Conservation (phyloP, 2,113 vertebrate species). For the Tupaia tana region DNA sequence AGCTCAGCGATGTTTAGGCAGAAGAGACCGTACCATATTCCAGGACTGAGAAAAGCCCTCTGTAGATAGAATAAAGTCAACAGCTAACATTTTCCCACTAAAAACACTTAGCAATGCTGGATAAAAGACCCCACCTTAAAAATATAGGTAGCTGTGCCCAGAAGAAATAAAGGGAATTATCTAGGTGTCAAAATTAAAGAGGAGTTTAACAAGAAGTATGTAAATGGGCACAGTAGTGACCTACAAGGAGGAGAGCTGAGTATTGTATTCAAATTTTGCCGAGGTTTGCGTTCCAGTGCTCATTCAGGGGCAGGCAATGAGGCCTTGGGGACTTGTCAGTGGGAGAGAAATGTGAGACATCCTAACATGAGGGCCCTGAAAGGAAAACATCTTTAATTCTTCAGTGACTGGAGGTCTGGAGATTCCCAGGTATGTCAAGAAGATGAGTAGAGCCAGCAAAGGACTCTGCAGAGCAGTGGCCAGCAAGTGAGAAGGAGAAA, state of each 20-base stretch:
- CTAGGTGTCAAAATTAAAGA: not conserved
- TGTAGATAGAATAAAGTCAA: not conserved
- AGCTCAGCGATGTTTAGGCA: not conserved
- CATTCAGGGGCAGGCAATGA: not conserved
- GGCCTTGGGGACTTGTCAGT: not conserved
- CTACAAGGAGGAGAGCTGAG: not conserved
- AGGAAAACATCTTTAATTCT: not conserved
- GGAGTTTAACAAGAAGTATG: not conserved
- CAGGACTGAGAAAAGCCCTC: not conserved
- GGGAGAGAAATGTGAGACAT: not conserved
- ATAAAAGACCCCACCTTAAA: not conserved
- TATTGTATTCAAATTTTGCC: not conserved
- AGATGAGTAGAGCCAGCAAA: not conserved
- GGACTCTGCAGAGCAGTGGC: too few relatives aligned
- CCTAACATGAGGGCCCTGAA: not conserved
- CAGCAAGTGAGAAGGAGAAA: not conserved
- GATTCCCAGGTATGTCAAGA: too few relatives aligned
- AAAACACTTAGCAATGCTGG: not conserved
- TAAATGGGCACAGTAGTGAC: not conserved
- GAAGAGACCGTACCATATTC: not conserved
- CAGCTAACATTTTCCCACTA: not conserved
- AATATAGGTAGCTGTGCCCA: not conserved
- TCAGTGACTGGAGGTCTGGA: not conserved
- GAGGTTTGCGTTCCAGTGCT: not conserved
- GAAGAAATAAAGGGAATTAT: not conserved